Base-by-base conservation (phyloP, 2,113 vertebrate species). In the Megaceryle torquata region DNA sequence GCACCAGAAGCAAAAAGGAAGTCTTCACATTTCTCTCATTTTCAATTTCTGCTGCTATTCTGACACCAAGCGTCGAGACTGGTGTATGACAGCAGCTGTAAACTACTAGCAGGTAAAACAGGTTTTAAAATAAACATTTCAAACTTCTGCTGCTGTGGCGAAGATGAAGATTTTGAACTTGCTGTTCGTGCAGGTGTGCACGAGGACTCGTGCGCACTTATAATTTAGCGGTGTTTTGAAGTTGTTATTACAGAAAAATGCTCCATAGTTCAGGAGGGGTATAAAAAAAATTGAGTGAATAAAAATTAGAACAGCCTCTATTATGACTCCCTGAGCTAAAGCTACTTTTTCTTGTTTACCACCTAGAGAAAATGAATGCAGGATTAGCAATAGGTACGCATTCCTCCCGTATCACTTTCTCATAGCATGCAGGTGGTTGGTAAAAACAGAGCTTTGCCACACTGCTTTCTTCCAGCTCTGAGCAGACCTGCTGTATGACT, bases 11-110 rank as follows among this genome's bases (percentile, higher is more conserved):
- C 11, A 84, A 65, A 69, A 86, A 25, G 16, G 15, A 41, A 89
- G 57, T 15, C 64, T 78, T 44, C 26, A 26, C 14, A 51, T 43
- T 63, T 48, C 77, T 94, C 72, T 70, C 20, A 44, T 87, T 86
- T 91, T 82, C 92, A 46, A 96, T 97, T 96, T 94, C 90, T 96
- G 95, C 82, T 96, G 54, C 78, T 95, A 94, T 89, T 74, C 93
- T 97, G 97, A 97, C 95, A 96, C 96, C 95, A 96, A 96, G 96
- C 44, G 96, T 96, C 77, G 86, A 76, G 77, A 93, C 6, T 87
- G 81, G 93, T 87, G 96, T 88, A 97, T 92, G 54, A 78, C 96
- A 97, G 46, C 74, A 91, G n/a, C 25, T 82, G 22, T 51, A 89
- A 88, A 76, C 69, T 54, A 68, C 21, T 57, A 87, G 54, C 17